Evolutionary conservation across 2,113 vertebrate species (phyloP).

Genomic region (Leucosticte australis): DNA sequence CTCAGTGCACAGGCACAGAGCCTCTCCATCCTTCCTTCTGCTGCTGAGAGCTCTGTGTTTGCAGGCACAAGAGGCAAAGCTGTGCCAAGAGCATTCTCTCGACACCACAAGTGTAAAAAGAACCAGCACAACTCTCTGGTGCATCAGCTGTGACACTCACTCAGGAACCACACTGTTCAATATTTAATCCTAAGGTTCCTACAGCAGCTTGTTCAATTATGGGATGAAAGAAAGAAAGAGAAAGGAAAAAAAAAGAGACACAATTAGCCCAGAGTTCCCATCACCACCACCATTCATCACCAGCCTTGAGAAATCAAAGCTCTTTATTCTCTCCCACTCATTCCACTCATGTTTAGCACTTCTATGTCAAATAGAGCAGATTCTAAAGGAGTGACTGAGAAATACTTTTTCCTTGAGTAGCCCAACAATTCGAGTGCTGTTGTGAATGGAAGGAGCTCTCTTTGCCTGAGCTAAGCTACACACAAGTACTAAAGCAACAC

Average conservation of each 20-base stretch:
- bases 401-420: background rate
- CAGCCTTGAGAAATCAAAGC: background rate
- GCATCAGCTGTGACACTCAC: background rate
- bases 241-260: background rate
- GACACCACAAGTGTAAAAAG: background rate
- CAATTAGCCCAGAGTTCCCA: background rate
- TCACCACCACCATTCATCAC: background rate
- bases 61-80: background rate
- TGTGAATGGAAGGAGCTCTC: background rate
- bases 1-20: background rate
- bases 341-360: background rate
- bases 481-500: background rate
- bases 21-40: background rate
- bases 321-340: background rate
- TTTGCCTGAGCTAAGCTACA: background rate
- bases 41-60: background rate
- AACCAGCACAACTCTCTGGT: background rate
- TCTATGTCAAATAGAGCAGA: background rate
- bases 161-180: background rate
- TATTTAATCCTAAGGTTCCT: background rate
- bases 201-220: background rate
- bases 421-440: background rate
- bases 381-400: background rate
- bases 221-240: background rate
- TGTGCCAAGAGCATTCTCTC: background rate